Conservation (phyloP, 30 jellyfish, hydroid and myxozoan genomes). For the Turritopsis dohrnii region DNA sequence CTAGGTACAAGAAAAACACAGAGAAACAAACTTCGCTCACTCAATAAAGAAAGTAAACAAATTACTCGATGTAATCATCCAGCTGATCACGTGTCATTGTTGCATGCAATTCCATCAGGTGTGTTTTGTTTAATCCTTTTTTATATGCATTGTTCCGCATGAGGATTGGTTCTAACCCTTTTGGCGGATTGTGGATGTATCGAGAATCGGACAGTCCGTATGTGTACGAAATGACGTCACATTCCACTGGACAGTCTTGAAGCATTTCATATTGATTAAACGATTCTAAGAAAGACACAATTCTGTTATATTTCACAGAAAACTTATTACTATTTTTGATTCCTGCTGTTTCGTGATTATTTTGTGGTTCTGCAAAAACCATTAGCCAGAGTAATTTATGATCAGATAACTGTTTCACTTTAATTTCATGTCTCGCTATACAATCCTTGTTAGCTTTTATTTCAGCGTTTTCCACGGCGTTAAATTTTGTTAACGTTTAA, state of each 20-base stretch:
- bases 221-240: neutral
- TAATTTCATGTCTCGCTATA: too few species aligned
- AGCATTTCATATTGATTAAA: constrained; percentile 24
- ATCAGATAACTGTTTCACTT: too few species aligned
- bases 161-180: neutral
- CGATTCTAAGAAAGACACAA: constrained; percentile 13
- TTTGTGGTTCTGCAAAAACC: too few species aligned
- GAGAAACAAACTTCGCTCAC: too few species aligned
- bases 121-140: neutral
- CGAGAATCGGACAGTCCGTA: constrained; percentile 22
- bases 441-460: too few species aligned
- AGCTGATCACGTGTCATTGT: neutral
- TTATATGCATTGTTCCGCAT: neutral
- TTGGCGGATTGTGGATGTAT: constrained; percentile 12
- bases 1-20: neutral
- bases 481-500: too few species aligned
- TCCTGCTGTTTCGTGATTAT: too few species aligned
- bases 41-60: neutral
- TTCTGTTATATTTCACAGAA: too few species aligned
- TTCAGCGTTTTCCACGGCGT: too few species aligned
- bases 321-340: too few species aligned
- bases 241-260: constrained; percentile 28
- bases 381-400: too few species aligned
- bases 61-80: constrained; percentile 12
- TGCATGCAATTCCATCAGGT: neutral